Percentiles rank a stretch among this genome's conserved stretches.
These are phyloP conservation scores for Chrysocyon brachyurus DNA, from an alignment of 2,797 vertebrate species.

Conservation along the genomic window DNA sequence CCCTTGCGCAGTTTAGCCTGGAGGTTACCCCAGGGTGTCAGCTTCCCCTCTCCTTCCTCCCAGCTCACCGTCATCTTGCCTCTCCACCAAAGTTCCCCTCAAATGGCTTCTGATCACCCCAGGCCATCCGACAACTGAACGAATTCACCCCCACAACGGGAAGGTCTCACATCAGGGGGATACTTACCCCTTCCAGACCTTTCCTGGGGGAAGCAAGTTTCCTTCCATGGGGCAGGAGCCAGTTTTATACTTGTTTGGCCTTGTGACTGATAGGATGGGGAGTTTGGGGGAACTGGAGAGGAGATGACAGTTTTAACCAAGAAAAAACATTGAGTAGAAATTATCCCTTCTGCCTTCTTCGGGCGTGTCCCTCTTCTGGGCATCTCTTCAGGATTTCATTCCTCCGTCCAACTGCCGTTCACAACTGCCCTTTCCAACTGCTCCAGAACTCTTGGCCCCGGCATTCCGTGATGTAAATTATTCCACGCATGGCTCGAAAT, in stretches of 20 bases:
- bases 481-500: slow-evolving; percentile 81
- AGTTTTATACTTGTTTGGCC: slow-evolving; percentile 4
- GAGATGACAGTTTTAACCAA: slow-evolving; percentile 52
- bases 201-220: slow-evolving; percentile 23
- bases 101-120: neutral
- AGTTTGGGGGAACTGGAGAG: neutral
- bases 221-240: slow-evolving; percentile 20
- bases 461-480: slow-evolving; percentile 84
- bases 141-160: neutral
- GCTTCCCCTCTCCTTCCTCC: neutral
- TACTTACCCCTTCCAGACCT: slow-evolving; percentile 71
- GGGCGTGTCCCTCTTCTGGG: slow-evolving; percentile 76
- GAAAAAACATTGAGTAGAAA: slow-evolving; percentile 21
- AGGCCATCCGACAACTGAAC: neutral
- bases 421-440: slow-evolving; percentile 83
- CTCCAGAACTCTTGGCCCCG: slow-evolving; percentile 81
- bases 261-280: neutral
- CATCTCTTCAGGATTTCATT: slow-evolving; percentile 80
- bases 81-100: neutral
- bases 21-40: neutral
- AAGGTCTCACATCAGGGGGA: neutral
- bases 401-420: slow-evolving; percentile 78
- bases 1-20: neutral
- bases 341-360: slow-evolving; percentile 49
- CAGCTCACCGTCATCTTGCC: neutral